Evolutionary conservation across 2,888 invertebrate genomes (phyloP), one percentile per base, ranked within the genome.

Genomic region (Nomada lathburiana): DNA sequence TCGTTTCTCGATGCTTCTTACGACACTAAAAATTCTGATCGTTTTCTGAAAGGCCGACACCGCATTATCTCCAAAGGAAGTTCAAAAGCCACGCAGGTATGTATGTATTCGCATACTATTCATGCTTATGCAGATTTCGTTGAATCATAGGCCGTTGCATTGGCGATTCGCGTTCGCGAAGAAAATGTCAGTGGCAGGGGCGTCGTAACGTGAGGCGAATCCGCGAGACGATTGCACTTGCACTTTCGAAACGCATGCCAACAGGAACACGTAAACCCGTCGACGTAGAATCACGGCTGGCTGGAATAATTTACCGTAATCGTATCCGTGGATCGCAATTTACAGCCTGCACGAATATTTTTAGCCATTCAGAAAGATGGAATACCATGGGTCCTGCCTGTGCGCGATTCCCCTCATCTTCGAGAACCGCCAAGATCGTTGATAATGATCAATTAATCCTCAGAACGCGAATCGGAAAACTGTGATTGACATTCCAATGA

Each of bases 171-270:
- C 77, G 50, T 65, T 18, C 65, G 26, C 20, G 52, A 9, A 23
- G 68, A 80, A 88, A 87, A 88, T 88, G 87, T 88, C 86, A 86
- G 87, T 86, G 87, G 80, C 88, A 84, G 86, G 81, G 83, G 82
- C 81, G 84, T 85, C 80, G 26, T 83, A 80, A 84, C 89, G 86
- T 84, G 89, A 85, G 78, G 62, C 59, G 89, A 86, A 88, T 88
- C 87, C 80, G 73, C 76, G 68, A 80, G 76, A 29, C 79, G 64
- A 74, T 83, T 85, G 88, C 87, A 88, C 88, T 88, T 88, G 85
- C 86, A 88, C 88, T 88, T 88, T 88, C 88, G 83, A 88, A 88
- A 88, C 70, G 88, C 87, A 82, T 88, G 68, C 86, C 82, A 73
- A 59, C 60, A 67, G n/a, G 77, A 86, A 78, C 78, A 83, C 84